Percentiles rank a stretch among this genome's conserved stretches.
phyloP scores from a whole-genome alignment of 2,797 vertebrate species.

The Poecilia picta region DNA sequence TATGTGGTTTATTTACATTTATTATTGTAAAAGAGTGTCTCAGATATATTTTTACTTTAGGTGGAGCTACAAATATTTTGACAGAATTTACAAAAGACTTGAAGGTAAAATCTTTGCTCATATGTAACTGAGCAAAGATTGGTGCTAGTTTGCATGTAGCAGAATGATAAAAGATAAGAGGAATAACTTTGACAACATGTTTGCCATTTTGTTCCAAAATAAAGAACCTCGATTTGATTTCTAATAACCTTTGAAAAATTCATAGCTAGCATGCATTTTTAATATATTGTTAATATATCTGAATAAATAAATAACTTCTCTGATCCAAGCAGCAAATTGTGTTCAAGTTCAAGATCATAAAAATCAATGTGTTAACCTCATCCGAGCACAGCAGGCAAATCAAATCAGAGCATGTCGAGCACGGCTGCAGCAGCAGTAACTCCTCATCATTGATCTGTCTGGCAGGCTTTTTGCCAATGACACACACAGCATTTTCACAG shows the following conservation, averaged over 20 bases:
- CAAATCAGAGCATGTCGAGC: slow-evolving; percentile 53
- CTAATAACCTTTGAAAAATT: not conserved
- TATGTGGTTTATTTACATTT: slow-evolving; percentile 26
- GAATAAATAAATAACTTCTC: slow-evolving; percentile 20
- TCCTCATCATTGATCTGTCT: slow-evolving; percentile 63
- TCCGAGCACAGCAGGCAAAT: slow-evolving; percentile 44
- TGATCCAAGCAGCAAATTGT: slow-evolving; percentile 18
- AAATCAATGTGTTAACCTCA: slow-evolving; percentile 48
- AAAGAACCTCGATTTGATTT: not conserved
- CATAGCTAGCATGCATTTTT: not conserved
- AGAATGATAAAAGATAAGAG: slow-evolving; percentile 23
- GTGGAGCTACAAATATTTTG: slow-evolving; percentile 42
- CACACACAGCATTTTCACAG: slow-evolving; percentile 54
- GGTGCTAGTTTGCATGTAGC: slow-evolving; percentile 24
- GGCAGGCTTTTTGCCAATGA: slow-evolving; percentile 65
- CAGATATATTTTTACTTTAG: slow-evolving; percentile 22
- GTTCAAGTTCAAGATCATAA: slow-evolving; percentile 29
- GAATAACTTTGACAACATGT: not conserved
- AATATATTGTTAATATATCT: not conserved
- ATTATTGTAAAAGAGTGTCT: slow-evolving; percentile 24
- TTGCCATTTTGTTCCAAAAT: not conserved
- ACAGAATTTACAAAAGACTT: slow-evolving; percentile 39
- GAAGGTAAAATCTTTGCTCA: slow-evolving; percentile 44
- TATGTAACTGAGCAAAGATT: slow-evolving; percentile 2
- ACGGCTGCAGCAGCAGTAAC: slow-evolving; percentile 50